Conservation (phyloP, 2,888 invertebrate species). For the Andrena fulva region DNA sequence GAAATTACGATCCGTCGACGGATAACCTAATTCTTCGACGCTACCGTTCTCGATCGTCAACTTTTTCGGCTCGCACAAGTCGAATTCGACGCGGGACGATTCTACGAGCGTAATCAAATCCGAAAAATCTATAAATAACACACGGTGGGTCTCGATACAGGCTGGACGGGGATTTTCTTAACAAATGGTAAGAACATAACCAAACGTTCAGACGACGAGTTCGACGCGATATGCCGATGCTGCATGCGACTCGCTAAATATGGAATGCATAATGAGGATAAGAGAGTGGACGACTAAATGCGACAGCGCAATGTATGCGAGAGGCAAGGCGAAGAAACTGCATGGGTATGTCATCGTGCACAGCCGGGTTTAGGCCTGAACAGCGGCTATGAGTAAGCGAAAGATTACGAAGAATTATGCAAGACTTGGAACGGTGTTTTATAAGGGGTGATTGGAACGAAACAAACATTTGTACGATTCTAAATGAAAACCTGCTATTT, state of each 20-base stretch:
- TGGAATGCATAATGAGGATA: neutral
- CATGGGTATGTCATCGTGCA: slow-evolving; percentile 8
- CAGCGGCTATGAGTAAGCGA: slow-evolving; percentile 13
- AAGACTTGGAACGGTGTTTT: slow-evolving; percentile 29
- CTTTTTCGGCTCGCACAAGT: slow-evolving; percentile 13
- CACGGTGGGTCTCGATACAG: neutral
- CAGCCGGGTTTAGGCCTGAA: slow-evolving; percentile 27
- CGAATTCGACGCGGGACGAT: slow-evolving; percentile 13
- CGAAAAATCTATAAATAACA: slow-evolving; percentile 26
- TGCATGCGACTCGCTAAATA: neutral
- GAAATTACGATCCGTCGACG: neutral
- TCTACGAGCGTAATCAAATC: slow-evolving; percentile 10
- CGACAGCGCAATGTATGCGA: neutral
- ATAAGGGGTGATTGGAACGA: slow-evolving; percentile 5
- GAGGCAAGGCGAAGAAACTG: neutral
- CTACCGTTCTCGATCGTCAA: neutral
- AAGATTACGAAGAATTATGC: slow-evolving; percentile 54
- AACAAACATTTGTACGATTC: slow-evolving; percentile 1
- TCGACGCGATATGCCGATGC: neutral
- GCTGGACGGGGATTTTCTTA: neutral
- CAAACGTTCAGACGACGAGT: neutral
- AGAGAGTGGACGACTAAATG: neutral
- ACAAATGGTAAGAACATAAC: neutral
- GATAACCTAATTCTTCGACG: neutral
- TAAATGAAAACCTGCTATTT: slow-evolving; percentile 22